Base-by-base conservation (phyloP, 2,888 invertebrate species). In the Entomobrya multifasciata region DNA sequence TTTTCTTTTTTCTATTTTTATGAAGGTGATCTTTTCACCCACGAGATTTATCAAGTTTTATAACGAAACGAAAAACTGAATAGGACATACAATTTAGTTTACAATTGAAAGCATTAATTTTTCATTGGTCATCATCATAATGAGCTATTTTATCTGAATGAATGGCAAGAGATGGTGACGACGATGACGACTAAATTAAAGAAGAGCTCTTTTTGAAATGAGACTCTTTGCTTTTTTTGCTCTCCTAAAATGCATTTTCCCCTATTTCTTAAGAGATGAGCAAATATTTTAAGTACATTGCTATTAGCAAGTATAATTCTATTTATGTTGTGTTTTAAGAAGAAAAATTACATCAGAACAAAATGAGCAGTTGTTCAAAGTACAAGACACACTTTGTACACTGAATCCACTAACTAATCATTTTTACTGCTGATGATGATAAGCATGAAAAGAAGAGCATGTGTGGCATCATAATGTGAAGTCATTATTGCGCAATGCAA, bases 81-180 rank as follows among this genome's bases (percentile, higher is more conserved):
- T n/a, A n/a, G n/a, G n/a, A n/a, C n/a, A n/a, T n/a, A n/a, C n/a
- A n/a, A n/a, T n/a, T n/a, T n/a, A n/a, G n/a, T n/a, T n/a, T n/a
- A n/a, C n/a, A n/a, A n/a, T n/a, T n/a, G n/a, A n/a, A n/a, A n/a
- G n/a, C n/a, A n/a, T n/a, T n/a, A n/a, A n/a, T n/a, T n/a, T n/a
- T n/a, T n/a, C n/a, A n/a, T n/a, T n/a, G n/a, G n/a, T n/a, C n/a
- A n/a, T n/a, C n/a, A n/a, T 1, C 0, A 57, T 57, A 25, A 57
- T 57, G 57, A 57, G 17, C 11, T 22, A n/a, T n/a, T 57, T 57
- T 57, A 57, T 57, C 52, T n/a, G 52, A 52, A 52, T 57, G 57
- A 57, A 52, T n/a, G 11, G 11, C 11, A 22, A 22, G 25, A 11
- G 6, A 22, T 57, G 25, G 10, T 10, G 3, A 52, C 8, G 17